These are phyloP conservation scores for Pangasius macronema DNA, from an alignment of 2,797 vertebrate species.

Conservation along the genomic window DNA sequence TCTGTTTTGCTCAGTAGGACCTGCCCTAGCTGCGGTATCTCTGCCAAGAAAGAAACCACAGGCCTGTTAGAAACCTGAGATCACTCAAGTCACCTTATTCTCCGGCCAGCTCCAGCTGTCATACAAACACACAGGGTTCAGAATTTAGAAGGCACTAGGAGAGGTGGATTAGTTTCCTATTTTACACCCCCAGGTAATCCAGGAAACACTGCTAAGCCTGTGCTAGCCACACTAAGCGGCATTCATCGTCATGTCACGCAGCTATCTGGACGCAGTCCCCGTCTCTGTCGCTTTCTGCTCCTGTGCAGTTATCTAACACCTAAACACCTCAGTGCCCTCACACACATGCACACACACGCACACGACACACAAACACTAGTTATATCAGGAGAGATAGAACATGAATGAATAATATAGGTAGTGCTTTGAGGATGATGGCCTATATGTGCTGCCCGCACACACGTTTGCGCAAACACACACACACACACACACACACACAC, in stretches of 20 bases:
- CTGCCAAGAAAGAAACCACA: slow-evolving; percentile 10
- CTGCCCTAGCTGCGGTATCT: neutral
- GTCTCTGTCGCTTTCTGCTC: slow-evolving; percentile 32
- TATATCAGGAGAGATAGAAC: neutral
- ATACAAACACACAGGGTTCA: slow-evolving; percentile 11
- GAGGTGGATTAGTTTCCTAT: slow-evolving; percentile 77
- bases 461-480: neutral
- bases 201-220: slow-evolving; percentile 67
- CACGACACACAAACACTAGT: slow-evolving; percentile 15
- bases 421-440: neutral
- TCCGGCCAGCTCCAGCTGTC: neutral
- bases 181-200: slow-evolving; percentile 81
- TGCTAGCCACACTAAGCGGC: slow-evolving; percentile 66
- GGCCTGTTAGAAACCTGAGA: slow-evolving; percentile 15
- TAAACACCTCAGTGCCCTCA: slow-evolving; percentile 21
- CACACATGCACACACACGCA: neutral
- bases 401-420: neutral
- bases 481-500: neutral
- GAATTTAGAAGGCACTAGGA: slow-evolving; percentile 71
- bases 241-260: slow-evolving; percentile 34
- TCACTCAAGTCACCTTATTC: slow-evolving; percentile 12
- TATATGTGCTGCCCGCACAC: neutral
- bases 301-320: slow-evolving; percentile 63
- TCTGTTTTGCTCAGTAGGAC: neutral
- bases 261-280: slow-evolving; percentile 47